Evolutionary conservation across 2,113 vertebrate species (phyloP).

Genomic region (Pitta sordida): DNA sequence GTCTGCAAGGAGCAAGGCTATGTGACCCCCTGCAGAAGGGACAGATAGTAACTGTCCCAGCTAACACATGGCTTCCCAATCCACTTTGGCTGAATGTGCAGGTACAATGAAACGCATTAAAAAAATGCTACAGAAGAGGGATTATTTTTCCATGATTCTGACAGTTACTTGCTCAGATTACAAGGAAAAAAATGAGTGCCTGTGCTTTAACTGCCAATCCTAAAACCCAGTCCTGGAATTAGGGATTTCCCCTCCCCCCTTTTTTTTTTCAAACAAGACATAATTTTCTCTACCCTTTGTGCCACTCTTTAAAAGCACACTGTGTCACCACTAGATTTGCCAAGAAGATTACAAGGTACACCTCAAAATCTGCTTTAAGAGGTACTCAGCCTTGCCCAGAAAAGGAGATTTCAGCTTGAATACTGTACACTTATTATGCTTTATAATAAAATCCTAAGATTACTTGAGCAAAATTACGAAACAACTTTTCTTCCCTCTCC

Average conservation of each 20-base stretch:
- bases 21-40: not conserved
- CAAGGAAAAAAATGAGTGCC: not conserved
- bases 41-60: not conserved
- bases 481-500: not conserved
- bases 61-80: not conserved
- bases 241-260: not conserved
- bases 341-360: not conserved
- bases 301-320: not conserved
- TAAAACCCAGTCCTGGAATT: slow-evolving; percentile 2
- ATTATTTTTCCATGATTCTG: not conserved
- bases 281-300: not conserved
- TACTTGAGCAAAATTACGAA: not conserved
- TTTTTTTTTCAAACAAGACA: not conserved
- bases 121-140: not conserved
- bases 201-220: not conserved
- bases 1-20: not conserved
- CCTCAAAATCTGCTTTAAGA: not conserved
- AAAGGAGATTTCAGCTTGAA: not conserved
- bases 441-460: not conserved
- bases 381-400: not conserved
- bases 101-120: not conserved
- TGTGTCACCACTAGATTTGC: not conserved
- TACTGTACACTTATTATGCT: not conserved
- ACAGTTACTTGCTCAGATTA: slow-evolving; percentile 15
- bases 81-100: not conserved